Conservation (phyloP, 2,888 invertebrate genomes). For the Stegophylla sp. region DNA sequence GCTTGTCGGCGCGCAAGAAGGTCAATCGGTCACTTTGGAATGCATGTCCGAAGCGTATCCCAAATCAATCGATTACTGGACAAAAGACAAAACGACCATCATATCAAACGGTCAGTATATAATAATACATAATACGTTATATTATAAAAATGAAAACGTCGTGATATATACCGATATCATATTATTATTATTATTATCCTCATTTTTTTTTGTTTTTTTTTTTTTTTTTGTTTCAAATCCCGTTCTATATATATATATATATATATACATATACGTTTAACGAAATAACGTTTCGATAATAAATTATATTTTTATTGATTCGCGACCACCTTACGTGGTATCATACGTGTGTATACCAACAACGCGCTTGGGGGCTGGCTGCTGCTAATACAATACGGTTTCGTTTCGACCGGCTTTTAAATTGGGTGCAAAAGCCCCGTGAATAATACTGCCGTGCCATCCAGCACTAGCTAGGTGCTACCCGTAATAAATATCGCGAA, state of each 20-base stretch:
- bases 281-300: not conserved
- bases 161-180: not conserved
- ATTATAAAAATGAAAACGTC: not conserved
- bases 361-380: too few species aligned
- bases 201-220: not conserved
- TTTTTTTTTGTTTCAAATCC: not conserved
- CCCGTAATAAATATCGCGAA: conserved; percentile 36
- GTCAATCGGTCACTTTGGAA: conserved; percentile 68
- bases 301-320: not conserved
- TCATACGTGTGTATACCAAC: not conserved
- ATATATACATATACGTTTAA: too few species aligned
- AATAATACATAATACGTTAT: too few species aligned
- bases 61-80: conserved; percentile 70
- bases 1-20: conserved; percentile 68
- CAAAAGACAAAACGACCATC: conserved; percentile 67
- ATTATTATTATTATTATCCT: not conserved
- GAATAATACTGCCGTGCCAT: not conserved
- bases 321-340: not conserved
- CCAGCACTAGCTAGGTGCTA: not conserved
- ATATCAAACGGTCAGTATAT: conserved; percentile 68
- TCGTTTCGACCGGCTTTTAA: conserved; percentile 6
- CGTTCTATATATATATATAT: too few species aligned
- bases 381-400: not conserved
- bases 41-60: conserved; percentile 70
- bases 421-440: not conserved